Evolutionary conservation across 2,113 vertebrate species (phyloP).

Genomic region (Hypanus sabinus): DNA sequence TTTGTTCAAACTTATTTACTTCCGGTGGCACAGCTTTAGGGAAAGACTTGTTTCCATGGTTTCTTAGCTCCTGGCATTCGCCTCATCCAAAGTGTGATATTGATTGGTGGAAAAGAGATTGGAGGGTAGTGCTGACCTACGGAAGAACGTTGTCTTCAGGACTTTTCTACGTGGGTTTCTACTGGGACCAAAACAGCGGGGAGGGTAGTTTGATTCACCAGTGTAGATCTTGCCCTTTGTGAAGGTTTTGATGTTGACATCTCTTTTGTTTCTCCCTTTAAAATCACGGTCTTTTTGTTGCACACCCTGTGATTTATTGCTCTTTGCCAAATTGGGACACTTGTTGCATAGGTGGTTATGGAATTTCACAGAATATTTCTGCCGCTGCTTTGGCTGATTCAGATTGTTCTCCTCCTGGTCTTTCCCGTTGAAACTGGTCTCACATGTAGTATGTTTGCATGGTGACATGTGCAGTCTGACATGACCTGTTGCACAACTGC

Average conservation of each 20-base stretch:
- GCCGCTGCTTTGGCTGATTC: background rate
- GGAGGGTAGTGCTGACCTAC: no score
- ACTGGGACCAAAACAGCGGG: background rate
- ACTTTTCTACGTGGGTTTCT: background rate
- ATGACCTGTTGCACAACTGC: background rate
- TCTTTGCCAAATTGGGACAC: background rate
- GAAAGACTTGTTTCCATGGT: background rate
- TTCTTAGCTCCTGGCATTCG: background rate
- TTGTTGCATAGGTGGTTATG: background rate
- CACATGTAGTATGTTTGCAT: background rate
- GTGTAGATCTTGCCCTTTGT: background rate
- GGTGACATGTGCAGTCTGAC: background rate
- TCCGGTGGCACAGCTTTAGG: background rate
- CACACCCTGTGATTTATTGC: background rate
- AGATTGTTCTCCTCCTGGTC: background rate
- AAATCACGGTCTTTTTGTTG: background rate
- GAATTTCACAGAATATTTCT: background rate
- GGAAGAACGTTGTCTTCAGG: background rate
- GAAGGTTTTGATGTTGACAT: background rate
- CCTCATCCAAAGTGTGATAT: background rate
- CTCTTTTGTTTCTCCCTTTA: background rate
- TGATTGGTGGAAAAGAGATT: conserved; percentile 7
- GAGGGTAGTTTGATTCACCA: background rate
- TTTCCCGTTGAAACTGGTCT: background rate
- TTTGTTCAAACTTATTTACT: background rate